A percentile compares a stretch with the other conserved stretches of the same genome.
phyloP scores from a whole-genome alignment of 2,113 vertebrate genomes.

The Nettapus auritus region DNA sequence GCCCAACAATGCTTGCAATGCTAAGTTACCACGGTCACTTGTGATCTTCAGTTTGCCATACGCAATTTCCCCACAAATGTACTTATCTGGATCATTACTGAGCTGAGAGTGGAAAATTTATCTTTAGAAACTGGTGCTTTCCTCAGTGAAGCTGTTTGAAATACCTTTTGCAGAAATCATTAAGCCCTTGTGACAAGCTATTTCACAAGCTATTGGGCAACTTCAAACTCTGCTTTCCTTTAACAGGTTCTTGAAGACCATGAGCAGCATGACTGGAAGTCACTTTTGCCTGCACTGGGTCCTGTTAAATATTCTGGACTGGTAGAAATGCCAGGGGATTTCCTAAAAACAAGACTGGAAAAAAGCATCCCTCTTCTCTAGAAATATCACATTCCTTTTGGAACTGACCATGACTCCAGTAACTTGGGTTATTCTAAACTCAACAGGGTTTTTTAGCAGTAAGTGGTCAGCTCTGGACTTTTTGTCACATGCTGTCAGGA shows the following conservation, averaged over 20 bases:
- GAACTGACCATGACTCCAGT: not conserved
- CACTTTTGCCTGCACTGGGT: not conserved
- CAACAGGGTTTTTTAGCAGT: not conserved
- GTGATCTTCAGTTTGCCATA: not conserved
- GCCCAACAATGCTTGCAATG: not conserved
- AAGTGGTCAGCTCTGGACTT: not conserved
- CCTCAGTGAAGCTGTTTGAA: slow-evolving; percentile 11
- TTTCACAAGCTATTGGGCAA: slow-evolving; percentile 71
- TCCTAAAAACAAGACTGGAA: not conserved
- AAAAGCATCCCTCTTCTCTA: not conserved
- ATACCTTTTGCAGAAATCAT: slow-evolving; percentile 56
- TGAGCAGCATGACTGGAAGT: slow-evolving; percentile 34
- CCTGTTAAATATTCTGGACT: not conserved
- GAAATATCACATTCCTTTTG: not conserved
- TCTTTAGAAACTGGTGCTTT: slow-evolving; percentile 21
- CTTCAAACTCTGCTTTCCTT: slow-evolving; percentile 55
- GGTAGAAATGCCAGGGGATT: not conserved
- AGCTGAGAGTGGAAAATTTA: slow-evolving; percentile 3
- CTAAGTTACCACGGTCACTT: not conserved
- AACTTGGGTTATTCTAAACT: not conserved
- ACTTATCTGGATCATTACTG: slow-evolving; percentile 8
- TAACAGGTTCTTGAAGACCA: slow-evolving; percentile 42
- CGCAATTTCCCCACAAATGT: slow-evolving; percentile 1
- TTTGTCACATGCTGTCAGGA: not conserved
- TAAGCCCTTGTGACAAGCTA: slow-evolving; percentile 37